Conservation (phyloP, 2,797 vertebrate genomes). For the Sebastiscus tertius region DNA sequence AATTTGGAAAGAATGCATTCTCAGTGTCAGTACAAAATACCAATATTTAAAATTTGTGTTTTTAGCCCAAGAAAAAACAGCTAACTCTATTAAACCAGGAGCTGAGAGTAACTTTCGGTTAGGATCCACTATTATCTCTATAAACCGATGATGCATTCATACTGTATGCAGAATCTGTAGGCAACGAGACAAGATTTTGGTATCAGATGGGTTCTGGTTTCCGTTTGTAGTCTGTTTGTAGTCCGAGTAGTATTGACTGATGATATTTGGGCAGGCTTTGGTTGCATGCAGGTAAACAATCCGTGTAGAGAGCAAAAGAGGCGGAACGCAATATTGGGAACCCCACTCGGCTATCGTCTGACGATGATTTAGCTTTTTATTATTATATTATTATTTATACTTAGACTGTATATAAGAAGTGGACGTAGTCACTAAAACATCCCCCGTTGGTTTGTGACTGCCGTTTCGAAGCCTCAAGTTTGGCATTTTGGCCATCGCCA, state of each 20-base stretch:
- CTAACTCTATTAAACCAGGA: not conserved
- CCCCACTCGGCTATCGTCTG: no score
- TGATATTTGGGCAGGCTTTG: no score
- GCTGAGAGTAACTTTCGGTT: not conserved
- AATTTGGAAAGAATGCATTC: not conserved
- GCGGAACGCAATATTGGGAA: rapidly evolving
- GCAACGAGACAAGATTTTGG: not conserved
- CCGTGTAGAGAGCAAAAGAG: no score
- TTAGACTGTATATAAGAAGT: no score
- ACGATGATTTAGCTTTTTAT: not conserved
- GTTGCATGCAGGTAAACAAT: no score
- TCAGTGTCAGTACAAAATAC: not conserved
- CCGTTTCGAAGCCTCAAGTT: no score
- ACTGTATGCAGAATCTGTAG: not conserved
- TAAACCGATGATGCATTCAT: not conserved
- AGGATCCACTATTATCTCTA: not conserved
- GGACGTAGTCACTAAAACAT: no score
- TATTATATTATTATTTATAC: no score
- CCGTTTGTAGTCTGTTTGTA: no score
- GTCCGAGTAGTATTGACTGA: no score
- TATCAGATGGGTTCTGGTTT: not conserved
- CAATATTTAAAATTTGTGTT: not conserved
- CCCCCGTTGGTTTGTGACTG: no score
- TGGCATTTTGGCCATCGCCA: no score
- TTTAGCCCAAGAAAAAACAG: not conserved